A percentile compares a stretch with the other conserved stretches of the same genome.
Evolutionary conservation across 2,888 invertebrate species (phyloP).

Genomic region (Apotomis betuletana): DNA sequence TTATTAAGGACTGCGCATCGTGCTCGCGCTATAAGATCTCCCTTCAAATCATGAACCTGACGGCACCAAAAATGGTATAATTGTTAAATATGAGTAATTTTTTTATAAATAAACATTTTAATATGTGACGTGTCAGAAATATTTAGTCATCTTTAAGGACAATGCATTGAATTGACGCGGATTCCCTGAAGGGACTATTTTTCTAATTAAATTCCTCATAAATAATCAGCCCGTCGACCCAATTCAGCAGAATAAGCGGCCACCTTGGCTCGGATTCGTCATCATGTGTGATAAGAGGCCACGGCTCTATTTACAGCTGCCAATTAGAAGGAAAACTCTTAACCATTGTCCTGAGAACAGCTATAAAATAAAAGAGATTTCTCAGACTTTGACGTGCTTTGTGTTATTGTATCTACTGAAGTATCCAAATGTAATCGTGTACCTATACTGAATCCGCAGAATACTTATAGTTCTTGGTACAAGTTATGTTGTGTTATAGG

Average conservation of each 20-base stretch:
- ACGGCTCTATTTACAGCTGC: slow-evolving; percentile 24
- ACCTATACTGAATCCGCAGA: too few relatives aligned
- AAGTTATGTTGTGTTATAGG: too few relatives aligned
- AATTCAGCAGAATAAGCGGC: slow-evolving; percentile 24
- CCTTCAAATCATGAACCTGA: too few relatives aligned
- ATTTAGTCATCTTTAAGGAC: background rate
- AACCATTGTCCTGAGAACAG: slow-evolving; percentile 28
- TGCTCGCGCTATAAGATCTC: too few relatives aligned
- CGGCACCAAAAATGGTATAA: too few relatives aligned
- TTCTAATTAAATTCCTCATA: slow-evolving; percentile 5
- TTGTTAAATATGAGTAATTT: too few relatives aligned
- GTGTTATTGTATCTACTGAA: background rate
- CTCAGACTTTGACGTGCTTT: background rate
- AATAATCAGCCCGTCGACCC: slow-evolving; percentile 8
- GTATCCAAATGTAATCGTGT: too few relatives aligned
- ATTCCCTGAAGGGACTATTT: background rate
- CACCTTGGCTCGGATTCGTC: slow-evolving; percentile 25
- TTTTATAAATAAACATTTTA: too few relatives aligned
- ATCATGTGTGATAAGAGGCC: slow-evolving; percentile 32
- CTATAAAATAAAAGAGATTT: slow-evolving; percentile 20
- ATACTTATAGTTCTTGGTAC: too few relatives aligned
- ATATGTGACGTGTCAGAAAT: too few relatives aligned
- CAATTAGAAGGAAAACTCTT: slow-evolving; percentile 20
- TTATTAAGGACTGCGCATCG: too few relatives aligned
- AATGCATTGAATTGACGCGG: slow-evolving; percentile 5